Conservation (phyloP, 53 echinoderm and acorn worm species). For the Stichopus horrens region DNA sequence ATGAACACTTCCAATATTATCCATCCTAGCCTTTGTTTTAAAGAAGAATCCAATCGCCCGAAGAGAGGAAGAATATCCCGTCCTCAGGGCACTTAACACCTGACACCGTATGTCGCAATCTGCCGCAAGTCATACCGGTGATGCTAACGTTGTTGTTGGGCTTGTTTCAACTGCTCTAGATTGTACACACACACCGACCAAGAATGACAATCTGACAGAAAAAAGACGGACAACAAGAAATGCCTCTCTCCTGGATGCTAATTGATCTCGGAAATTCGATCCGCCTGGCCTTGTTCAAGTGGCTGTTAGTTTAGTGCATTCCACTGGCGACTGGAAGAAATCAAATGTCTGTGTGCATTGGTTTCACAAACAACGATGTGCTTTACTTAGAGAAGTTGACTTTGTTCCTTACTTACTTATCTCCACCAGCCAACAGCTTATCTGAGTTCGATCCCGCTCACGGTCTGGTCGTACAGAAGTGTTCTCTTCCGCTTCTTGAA, state of each 20-base stretch:
- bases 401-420: too few species aligned
- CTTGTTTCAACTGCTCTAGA: neutral
- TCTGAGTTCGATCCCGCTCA: too few species aligned
- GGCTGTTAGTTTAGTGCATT: constrained; percentile 25
- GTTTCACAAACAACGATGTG: neutral
- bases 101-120: too few species aligned
- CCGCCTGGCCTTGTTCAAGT: constrained; percentile 1
- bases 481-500: too few species aligned
- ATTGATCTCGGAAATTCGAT: constrained; percentile 24
- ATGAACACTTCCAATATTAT: too few species aligned
- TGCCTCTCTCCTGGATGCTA: constrained; percentile 10
- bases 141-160: neutral
- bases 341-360: neutral
- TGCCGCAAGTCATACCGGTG: too few species aligned
- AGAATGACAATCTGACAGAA: neutral
- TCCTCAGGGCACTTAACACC: too few species aligned
- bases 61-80: too few species aligned
- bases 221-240: neutral
- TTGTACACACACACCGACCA: neutral
- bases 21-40: too few species aligned
- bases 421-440: too few species aligned
- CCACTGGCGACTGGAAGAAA: neutral
- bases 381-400: neutral
- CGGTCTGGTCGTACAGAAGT: too few species aligned
- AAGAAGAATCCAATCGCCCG: too few species aligned